phyloP scores from a whole-genome alignment of 2,888 invertebrate genomes.

The Hirtodrosophila histrioides region DNA sequence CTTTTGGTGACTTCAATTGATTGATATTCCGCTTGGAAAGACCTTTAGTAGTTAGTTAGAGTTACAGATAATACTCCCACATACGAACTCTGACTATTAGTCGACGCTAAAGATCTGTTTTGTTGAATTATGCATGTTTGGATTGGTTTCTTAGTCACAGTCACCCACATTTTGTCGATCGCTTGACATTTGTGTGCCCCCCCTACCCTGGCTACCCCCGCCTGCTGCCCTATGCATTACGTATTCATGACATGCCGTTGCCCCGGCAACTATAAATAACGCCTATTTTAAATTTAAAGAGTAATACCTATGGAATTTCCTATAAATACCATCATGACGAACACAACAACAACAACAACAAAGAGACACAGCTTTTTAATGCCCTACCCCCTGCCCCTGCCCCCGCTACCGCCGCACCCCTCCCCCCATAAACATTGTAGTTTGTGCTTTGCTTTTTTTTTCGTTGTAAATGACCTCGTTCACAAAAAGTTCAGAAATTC shows the following conservation, averaged over 20 bases:
- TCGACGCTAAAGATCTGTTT: too few relatives aligned
- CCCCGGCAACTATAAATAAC: slow-evolving; percentile 65
- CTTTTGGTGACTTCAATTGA: too few relatives aligned
- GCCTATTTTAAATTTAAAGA: slow-evolving; percentile 56
- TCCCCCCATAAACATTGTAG: neutral
- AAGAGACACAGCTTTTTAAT: slow-evolving; percentile 47
- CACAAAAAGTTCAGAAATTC: slow-evolving; percentile 75
- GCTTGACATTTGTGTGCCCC: slow-evolving; percentile 20
- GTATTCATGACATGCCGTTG: slow-evolving; percentile 60
- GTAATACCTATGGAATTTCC: slow-evolving; percentile 75
- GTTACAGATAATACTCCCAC: too few relatives aligned
- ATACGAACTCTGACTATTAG: too few relatives aligned
- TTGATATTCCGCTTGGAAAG: too few relatives aligned
- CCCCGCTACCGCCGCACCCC: slow-evolving; percentile 8
- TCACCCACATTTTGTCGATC: slow-evolving; percentile 40
- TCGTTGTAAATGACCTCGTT: slow-evolving; percentile 77
- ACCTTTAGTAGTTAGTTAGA: too few relatives aligned
- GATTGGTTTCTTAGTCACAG: slow-evolving; percentile 5
- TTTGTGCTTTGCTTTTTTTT: slow-evolving; percentile 43
- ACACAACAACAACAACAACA: slow-evolving; percentile 38
- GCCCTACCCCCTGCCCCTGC: slow-evolving; percentile 19
- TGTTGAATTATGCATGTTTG: neutral
- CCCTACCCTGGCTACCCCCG: neutral
- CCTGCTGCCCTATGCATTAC: slow-evolving; percentile 23
- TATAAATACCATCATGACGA: slow-evolving; percentile 75